A percentile compares a stretch with the other conserved stretches of the same genome.
These are phyloP conservation scores for Strigamia crassipes DNA, from an alignment of 2,888 invertebrate species.

Conservation along the genomic window DNA sequence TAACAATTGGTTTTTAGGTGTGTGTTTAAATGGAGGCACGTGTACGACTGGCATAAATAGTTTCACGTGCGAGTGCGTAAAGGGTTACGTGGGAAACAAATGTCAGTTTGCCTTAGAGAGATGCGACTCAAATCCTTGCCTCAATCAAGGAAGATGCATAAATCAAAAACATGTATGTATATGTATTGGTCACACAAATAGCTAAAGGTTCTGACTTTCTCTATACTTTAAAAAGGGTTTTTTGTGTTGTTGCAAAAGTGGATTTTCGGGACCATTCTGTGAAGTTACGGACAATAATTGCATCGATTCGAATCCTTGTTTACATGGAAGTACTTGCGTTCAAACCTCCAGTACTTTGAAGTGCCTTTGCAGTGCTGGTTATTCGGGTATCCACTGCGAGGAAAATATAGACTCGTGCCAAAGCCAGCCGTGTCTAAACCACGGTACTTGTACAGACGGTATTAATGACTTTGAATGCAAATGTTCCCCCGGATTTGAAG, in stretches of 20 bases:
- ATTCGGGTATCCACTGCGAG: conserved; percentile 63
- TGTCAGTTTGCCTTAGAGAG: not conserved
- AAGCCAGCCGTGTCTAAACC: conserved; percentile 55
- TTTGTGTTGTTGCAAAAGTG: not conserved
- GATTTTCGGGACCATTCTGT: conserved; percentile 73
- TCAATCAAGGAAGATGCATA: conserved; percentile 63
- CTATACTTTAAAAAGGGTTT: not conserved
- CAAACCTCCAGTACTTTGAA: conserved; percentile 56
- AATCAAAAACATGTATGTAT: conserved; percentile 57
- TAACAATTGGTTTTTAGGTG: not conserved
- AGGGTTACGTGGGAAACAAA: not conserved
- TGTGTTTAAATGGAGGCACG: conserved; percentile 37
- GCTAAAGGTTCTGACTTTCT: not conserved
- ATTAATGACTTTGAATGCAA: conserved; percentile 51
- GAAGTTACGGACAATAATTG: conserved; percentile 96
- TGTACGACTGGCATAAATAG: not conserved
- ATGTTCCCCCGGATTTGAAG: conserved; percentile 53
- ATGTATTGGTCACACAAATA: conserved; percentile 55
- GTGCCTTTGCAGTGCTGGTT: conserved; percentile 66
- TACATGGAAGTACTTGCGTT: conserved; percentile 57
- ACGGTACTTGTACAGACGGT: conserved; percentile 53
- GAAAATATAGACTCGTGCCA: conserved; percentile 61
- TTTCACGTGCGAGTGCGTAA: not conserved
- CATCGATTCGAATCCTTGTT: conserved; percentile 75
- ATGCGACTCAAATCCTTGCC: conserved; percentile 61